phyloP scores from a whole-genome alignment of 2,888 invertebrate species.

The Lydus trimaculatus region DNA sequence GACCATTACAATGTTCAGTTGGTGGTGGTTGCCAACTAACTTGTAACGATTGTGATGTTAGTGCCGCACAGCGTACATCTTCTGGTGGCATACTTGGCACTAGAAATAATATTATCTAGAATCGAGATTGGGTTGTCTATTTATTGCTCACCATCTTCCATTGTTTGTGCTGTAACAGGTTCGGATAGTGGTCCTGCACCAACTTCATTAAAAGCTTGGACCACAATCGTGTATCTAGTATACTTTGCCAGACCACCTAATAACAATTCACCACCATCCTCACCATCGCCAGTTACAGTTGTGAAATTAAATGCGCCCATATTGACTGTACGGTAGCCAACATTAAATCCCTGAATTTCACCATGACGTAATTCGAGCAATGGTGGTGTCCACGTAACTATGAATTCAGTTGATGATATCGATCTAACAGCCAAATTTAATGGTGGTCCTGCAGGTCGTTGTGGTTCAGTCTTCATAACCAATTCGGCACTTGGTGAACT shows the following conservation, averaged over 20 bases:
- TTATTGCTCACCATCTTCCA: conserved; percentile 71
- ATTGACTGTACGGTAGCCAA: conserved; percentile 68
- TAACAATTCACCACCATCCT: conserved; percentile 72
- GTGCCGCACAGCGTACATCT: conserved; percentile 76
- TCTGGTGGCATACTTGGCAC: conserved; percentile 82
- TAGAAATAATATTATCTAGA: conserved; percentile 52
- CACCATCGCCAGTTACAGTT: conserved; percentile 72
- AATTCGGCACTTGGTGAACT: conserved; percentile 73
- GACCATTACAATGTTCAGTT: conserved; percentile 75
- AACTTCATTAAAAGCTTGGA: conserved; percentile 78
- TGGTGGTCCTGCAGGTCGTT: conserved; percentile 75
- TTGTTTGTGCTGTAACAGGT: conserved; percentile 71
- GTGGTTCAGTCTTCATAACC: conserved; percentile 71
- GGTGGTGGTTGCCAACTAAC: conserved; percentile 84
- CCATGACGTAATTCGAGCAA: conserved; percentile 74
- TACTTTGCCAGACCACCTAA: conserved; percentile 71
- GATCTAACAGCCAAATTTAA: conserved; percentile 72
- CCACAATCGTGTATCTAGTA: conserved; percentile 72
- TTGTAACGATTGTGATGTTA: conserved; percentile 78
- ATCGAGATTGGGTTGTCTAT: neutral
- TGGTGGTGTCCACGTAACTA: conserved; percentile 79
- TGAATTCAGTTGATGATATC: conserved; percentile 75
- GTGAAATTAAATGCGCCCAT: conserved; percentile 72
- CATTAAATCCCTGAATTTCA: conserved; percentile 76
- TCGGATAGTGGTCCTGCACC: conserved; percentile 77